Evolutionary conservation across 2,113 vertebrate genomes (phyloP), one percentile per base, ranked within the genome.

Genomic region (Urocitellus parryii): DNA sequence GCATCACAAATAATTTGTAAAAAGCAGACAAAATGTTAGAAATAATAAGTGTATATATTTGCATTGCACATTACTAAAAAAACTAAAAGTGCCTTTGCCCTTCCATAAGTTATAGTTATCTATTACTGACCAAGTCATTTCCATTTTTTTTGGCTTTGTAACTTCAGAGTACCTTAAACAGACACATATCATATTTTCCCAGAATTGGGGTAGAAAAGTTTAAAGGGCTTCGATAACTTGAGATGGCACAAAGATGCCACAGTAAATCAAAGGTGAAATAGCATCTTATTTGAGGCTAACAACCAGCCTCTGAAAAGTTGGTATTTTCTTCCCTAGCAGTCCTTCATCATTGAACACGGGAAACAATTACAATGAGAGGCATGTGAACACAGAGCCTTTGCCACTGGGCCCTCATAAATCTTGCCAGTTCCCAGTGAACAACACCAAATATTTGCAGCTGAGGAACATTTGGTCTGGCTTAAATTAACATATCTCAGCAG

Each of bases 401-500:
- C 98, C 98, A 99, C 97, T 98, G 98, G 99, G 98, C 98, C 92
- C 98, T 99, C 98, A 99, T 99, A 99, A 99, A 99, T 99, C 98
- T 99, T 99, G 97, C 98, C 98, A 98, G 98, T 99, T 99, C 98
- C 98, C 98, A 98, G 98, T 97, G 98, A 99, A 98, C 98, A 99
- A 96, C 98, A 99, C 98, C 99, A 99, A 99, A 99, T 99, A 99
- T 99, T 99, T 99, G 98, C 98, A 99, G 98, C 98, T 98, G 98
- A 99, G 98, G 98, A 99, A 98, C 98, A 99, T 99, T 99, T 99
- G 98, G 98, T 98, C 98, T 98, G 98, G 97, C 98, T 98, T 99
- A 99, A 98, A 99, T 99, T 99, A 99, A 99, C 98, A 99, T 99
- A 99, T 99, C 98, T 98, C 98, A 98, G 98, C 98, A 99, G 98